Evolutionary conservation across 2,888 invertebrate genomes (phyloP), one percentile per base, ranked within the genome.

Genomic region (Epirrhoe tristata): DNA sequence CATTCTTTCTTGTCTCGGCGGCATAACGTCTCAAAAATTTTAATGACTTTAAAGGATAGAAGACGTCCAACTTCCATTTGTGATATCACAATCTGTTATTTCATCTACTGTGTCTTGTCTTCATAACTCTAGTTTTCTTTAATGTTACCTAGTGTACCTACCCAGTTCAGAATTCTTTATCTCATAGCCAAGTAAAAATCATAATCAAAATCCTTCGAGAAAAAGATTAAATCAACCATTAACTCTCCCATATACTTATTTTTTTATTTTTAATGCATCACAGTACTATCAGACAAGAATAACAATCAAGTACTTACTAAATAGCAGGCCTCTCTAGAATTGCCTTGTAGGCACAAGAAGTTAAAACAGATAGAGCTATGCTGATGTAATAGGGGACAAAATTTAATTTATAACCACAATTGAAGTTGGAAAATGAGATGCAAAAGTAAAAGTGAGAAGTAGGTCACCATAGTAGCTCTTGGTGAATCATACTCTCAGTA

Each of bases 31-130:
- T n/a, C n/a, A n/a, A n/a, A n/a, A n/a, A n/a, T n/a, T n/a, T n/a
- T n/a, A n/a, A n/a, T n/a, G n/a, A n/a, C n/a, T n/a, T n/a, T n/a
- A n/a, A n/a, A n/a, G n/a, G n/a, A n/a, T n/a, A n/a, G n/a, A n/a
- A 86, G 85, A 83, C 84, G 84, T 84, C 87, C 86, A 85, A 81
- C 78, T 84, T 87, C 80, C 83, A 81, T 24, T 24, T 24, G 77
- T 69, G 73, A 87, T 87, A 85, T 87, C 82, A 80, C 78, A 72
- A 76, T 82, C 76, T 74, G 64, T 73, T 78, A 48, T 75, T 85
- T 79, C 68, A 78, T 86, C 83, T 84, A 84, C 68, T 72, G 10
- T 14, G n/a, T 54, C 36, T 34, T 53, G 39, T 43, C 12, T 12
- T 43, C 39, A 10, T 12, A 36, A 1, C 1, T 39, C 46, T 46